Base-by-base conservation (phyloP, 2,888 invertebrate genomes). In the Sminthurinus aureus region DNA sequence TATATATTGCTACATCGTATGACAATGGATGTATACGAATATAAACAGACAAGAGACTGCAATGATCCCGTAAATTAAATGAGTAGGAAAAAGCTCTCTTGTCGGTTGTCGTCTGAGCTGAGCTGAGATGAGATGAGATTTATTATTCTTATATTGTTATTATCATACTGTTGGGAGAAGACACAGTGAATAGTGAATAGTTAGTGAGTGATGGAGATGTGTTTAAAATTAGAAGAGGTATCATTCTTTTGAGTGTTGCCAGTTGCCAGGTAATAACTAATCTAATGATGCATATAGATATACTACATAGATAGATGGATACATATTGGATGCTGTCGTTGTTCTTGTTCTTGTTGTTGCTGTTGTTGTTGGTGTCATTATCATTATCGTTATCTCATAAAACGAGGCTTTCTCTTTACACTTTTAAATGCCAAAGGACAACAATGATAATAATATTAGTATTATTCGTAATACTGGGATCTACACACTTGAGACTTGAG, bases 121-220 rank as follows among this genome's bases (percentile, higher is more conserved):
- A 38, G 66, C 38, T 38, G 38, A 1, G 38, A 38, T 38, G 38
- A 38, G 66, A 78, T 66, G 78, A 78, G 66, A 78, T 78, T 78
- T 78, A 78, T 78, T 78, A 78, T 2, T 58, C 13, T 58, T 58
- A 58, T 78, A 78, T 78, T 78, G 66, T 58, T 58, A 58, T 58
- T 58, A 58, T 2, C 9, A 58, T 58, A 58, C 18, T 58, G 58
- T 18, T 58, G 58, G 58, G 58, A 58, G 58, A 58, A 58, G 58
- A 58, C 6, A 38, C 38, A 38, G 38, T 38, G 38, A 38, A 38
- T 38, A 6, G 58, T 58, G 58, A 58, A 3, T 58, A 38, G 38
- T 38, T 1, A 38, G 38, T 38, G 38, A 38, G 38, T 38, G 38
- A 38, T 38, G 15, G 58, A 58, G 58, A 58, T 13, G 18, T 58